phyloP scores from a whole-genome alignment of 2,113 vertebrate species.

The Thalassoma bifasciatum region DNA sequence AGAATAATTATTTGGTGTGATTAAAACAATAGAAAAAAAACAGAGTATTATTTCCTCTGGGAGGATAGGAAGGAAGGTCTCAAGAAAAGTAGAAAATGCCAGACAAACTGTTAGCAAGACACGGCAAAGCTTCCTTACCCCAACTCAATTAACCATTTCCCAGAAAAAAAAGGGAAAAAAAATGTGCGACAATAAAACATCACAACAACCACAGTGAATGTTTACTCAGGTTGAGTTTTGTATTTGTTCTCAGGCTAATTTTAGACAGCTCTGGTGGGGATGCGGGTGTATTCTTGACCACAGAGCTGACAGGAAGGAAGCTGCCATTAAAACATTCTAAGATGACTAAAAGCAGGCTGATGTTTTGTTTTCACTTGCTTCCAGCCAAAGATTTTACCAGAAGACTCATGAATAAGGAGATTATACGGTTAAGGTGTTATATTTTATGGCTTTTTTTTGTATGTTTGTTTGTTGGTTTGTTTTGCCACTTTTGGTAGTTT shows the following conservation, averaged over 20 bases:
- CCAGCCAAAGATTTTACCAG: background rate
- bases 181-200: background rate
- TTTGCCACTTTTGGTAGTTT: background rate
- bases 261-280: conserved; percentile 39
- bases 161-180: background rate
- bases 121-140: background rate
- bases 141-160: background rate
- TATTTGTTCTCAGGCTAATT: conserved; percentile 59
- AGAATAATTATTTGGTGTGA: background rate
- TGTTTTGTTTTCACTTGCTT: conserved; percentile 14
- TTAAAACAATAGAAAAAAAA: conserved; percentile 19
- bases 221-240: conserved; percentile 49
- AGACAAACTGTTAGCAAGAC: conserved; percentile 13
- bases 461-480: too few species aligned
- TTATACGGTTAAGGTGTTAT: too few species aligned
- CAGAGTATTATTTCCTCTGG: conserved; percentile 43
- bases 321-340: conserved; percentile 19
- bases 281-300: conserved; percentile 1
- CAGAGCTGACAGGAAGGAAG: conserved; percentile 62
- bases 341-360: background rate
- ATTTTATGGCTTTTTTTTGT: too few species aligned
- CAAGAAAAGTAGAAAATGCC: conserved; percentile 5
- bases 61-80: conserved; percentile 29
- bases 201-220: conserved; percentile 8
- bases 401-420: background rate